Percentiles rank a stretch among this genome's conserved stretches.
Evolutionary conservation across 2,888 invertebrate species (phyloP).

Genomic region (Drosophila algonquin): DNA sequence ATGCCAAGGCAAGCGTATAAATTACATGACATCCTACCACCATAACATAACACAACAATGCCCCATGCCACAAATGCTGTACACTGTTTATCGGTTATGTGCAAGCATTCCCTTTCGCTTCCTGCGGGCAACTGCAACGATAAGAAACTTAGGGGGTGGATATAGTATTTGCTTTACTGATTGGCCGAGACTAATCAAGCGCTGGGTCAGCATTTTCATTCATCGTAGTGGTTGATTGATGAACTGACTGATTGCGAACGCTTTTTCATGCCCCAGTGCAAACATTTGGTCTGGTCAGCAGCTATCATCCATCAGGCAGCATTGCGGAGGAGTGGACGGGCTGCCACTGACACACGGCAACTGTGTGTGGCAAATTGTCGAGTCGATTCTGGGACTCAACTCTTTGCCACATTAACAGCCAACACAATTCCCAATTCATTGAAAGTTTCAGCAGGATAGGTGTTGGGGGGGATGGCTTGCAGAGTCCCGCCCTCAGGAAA

Average conservation of each 20-base stretch:
- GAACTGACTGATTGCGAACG: slow-evolving; percentile 47
- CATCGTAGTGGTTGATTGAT: slow-evolving; percentile 49
- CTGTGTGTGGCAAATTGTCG: slow-evolving; percentile 41
- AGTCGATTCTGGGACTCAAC: slow-evolving; percentile 22
- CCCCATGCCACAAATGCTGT: background rate
- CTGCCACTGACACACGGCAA: slow-evolving; percentile 33
- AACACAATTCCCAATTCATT: slow-evolving; percentile 40
- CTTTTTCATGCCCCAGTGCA: slow-evolving; percentile 24
- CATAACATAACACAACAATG: background rate
- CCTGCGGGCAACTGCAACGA: background rate
- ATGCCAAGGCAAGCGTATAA: slow-evolving; percentile 41
- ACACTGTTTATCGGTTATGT: background rate
- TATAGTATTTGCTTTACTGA: slow-evolving; percentile 56
- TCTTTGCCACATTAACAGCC: slow-evolving; percentile 24
- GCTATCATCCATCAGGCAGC: slow-evolving; percentile 45
- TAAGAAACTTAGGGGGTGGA: slow-evolving; percentile 24
- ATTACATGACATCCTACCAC: slow-evolving; percentile 33
- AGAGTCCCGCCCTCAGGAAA: slow-evolving; percentile 36
- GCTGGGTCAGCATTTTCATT: slow-evolving; percentile 48
- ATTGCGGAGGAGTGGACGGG: slow-evolving; percentile 12
- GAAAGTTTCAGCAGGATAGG: slow-evolving; percentile 45
- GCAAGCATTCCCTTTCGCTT: no score
- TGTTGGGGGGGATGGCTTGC: slow-evolving; percentile 16
- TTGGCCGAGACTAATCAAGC: slow-evolving; percentile 50
- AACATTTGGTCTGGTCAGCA: slow-evolving; percentile 50